A percentile compares a stretch with the other conserved stretches of the same genome.
Conservation (phyloP, 2,888 invertebrate species). For the Lapara coniferarum region DNA sequence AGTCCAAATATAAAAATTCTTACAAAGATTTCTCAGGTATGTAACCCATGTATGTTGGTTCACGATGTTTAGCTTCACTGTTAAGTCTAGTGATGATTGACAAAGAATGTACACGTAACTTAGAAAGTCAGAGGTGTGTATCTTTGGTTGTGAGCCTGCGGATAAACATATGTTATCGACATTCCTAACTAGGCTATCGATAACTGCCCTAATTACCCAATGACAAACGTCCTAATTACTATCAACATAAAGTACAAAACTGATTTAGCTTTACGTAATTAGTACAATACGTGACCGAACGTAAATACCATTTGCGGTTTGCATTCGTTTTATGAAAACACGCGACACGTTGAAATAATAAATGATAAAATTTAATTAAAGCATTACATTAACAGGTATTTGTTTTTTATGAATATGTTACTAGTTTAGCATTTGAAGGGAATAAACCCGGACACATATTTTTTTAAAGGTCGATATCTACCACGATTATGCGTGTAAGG, state of each 20-base stretch:
- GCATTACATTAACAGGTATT: not conserved
- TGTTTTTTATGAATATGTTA: not conserved
- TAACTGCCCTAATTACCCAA: not conserved
- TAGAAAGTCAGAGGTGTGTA: too few species aligned
- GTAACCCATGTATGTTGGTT: too few species aligned
- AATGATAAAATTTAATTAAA: not conserved
- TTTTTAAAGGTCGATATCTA: not conserved
- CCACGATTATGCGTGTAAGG: not conserved
- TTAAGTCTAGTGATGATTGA: too few species aligned
- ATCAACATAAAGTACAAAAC: not conserved
- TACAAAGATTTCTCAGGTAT: too few species aligned
- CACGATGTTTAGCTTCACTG: too few species aligned
- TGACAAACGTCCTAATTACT: not conserved
- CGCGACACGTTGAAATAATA: not conserved
- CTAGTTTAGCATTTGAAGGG: not conserved
- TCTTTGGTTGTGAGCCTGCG: too few species aligned
- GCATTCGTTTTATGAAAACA: not conserved
- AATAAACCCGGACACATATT: not conserved
- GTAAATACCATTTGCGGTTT: not conserved
- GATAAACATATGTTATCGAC: too few species aligned
- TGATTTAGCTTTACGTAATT: constrained; percentile 2
- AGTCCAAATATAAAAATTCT: too few species aligned
- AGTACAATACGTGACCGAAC: constrained; percentile 11
- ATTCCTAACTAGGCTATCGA: too few species aligned
- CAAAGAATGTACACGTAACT: too few species aligned